Evolutionary conservation across 2,888 invertebrate genomes (phyloP).

Genomic region (Cryptocephalus primarius): DNA sequence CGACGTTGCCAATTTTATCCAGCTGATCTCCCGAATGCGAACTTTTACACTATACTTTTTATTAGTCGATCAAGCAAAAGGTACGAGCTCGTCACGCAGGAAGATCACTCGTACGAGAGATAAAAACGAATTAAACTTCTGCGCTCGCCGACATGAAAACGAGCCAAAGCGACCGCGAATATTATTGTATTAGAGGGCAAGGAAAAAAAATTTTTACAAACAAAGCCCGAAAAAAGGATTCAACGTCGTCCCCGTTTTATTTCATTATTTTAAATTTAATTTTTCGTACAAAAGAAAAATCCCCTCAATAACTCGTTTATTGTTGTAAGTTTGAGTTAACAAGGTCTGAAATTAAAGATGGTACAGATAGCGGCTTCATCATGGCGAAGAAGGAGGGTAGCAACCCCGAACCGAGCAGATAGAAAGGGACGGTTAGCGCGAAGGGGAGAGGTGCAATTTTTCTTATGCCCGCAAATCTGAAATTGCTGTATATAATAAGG

Average conservation of each 20-base stretch:
- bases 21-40: too few species aligned
- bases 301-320: constrained; percentile 23
- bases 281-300: constrained; percentile 18
- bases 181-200: too few species aligned
- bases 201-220: too few species aligned
- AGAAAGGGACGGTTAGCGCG: constrained; percentile 17
- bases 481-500: constrained; percentile 33
- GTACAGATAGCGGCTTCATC: constrained; percentile 50
- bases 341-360: constrained; percentile 49
- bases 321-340: constrained; percentile 31
- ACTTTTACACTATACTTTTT: too few species aligned
- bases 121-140: too few species aligned
- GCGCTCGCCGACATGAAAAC: too few species aligned
- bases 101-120: too few species aligned
- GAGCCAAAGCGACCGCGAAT: too few species aligned
- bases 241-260: constrained; percentile 5
- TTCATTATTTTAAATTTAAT: constrained; percentile 16
- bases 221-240: too few species aligned
- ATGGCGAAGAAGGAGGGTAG: constrained; percentile 35
- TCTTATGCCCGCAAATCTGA: constrained; percentile 32
- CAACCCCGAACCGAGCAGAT: constrained; percentile 27
- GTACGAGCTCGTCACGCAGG: too few species aligned
- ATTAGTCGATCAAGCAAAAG: too few species aligned
- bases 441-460: constrained; percentile 31
- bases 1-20: too few species aligned